Evolutionary conservation across 1,140 invertebrate species (phyloP), one percentile per base, ranked within the genome.

Genomic region (Carcinoscorpius rotundicauda): DNA sequence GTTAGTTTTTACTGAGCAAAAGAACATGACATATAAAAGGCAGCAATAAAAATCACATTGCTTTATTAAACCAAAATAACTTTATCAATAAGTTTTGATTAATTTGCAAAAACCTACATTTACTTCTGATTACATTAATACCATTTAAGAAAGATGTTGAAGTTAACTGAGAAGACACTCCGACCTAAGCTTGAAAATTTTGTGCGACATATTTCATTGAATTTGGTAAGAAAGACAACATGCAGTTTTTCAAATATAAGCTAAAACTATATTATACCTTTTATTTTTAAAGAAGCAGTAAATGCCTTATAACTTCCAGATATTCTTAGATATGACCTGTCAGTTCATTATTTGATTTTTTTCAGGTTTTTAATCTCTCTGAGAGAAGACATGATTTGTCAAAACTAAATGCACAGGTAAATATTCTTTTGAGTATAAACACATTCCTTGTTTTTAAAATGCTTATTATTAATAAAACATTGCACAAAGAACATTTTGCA

Each of bases 351-450:
- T 10, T 57, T 57, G 61, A 58, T 62, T 49, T 56, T 52, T 82
- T 84, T 51, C 79, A 93, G 90, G 86, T 94, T 67, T 92, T 93
- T 77, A 92, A 93, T 79, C 75, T 90, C 72, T 92, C 85, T 71
- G 86, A 84, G 73, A 83, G 82, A 67, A 81, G 81, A 75, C 82
- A 87, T 76, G 82, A 86, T 66, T 81, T 75, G 78, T 83, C 65
- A 75, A 75, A 78, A 64, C 70, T 78, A 5, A 76, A 81, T 65
- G 70, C 75, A 48, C 75, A 78, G 58, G 76, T 79, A 65, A 10
- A 6, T 5, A 49, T 4, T 49, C 29, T 6, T 60, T 55, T 55
- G n/a, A 8, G 6, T 55, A 55, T 55, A 6, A 8, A 55, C 53
- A 55, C 6, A 55, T 55, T 55, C n/a, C n/a, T 55, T n/a, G 3